A percentile compares a stretch with the other conserved stretches of the same genome.
These are phyloP conservation scores for Mormyrus iriodes DNA, from an alignment of 2,113 vertebrate genomes.

Conservation along the genomic window DNA sequence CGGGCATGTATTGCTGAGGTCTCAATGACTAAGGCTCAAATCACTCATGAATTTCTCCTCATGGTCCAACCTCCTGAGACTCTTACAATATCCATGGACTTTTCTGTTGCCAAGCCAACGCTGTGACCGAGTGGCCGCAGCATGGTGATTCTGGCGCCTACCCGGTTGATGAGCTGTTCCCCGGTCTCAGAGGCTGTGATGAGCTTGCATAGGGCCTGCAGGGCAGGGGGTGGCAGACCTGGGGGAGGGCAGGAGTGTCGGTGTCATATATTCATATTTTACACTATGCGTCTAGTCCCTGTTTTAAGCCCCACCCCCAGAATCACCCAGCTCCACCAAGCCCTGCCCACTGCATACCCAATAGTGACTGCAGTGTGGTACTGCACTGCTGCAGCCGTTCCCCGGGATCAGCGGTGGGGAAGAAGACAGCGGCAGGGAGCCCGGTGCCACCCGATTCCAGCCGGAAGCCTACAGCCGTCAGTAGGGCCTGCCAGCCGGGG, in stretches of 20 bases:
- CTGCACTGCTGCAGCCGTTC: slow-evolving; percentile 92
- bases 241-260: slow-evolving; percentile 23
- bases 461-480: slow-evolving; percentile 87
- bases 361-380: slow-evolving; percentile 82
- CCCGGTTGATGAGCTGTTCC: slow-evolving; percentile 92
- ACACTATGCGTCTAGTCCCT: neutral
- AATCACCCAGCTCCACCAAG: neutral
- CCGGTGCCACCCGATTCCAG: slow-evolving; percentile 78
- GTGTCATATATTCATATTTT: neutral
- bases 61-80: neutral
- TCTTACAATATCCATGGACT: neutral
- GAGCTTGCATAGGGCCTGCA: slow-evolving; percentile 94
- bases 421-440: slow-evolving; percentile 86
- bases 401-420: slow-evolving; percentile 83
- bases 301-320: neutral
- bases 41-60: neutral
- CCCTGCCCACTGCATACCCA: slow-evolving; percentile 63
- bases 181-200: slow-evolving; percentile 89
- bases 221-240: slow-evolving; percentile 88
- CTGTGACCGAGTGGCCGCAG: neutral
- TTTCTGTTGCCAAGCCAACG: neutral
- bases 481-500: slow-evolving; percentile 90
- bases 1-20: neutral
- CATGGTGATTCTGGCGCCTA: slow-evolving; percentile 51
- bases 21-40: neutral